phyloP scores from a whole-genome alignment of 2,888 invertebrate species.

The Carcina quercana region DNA sequence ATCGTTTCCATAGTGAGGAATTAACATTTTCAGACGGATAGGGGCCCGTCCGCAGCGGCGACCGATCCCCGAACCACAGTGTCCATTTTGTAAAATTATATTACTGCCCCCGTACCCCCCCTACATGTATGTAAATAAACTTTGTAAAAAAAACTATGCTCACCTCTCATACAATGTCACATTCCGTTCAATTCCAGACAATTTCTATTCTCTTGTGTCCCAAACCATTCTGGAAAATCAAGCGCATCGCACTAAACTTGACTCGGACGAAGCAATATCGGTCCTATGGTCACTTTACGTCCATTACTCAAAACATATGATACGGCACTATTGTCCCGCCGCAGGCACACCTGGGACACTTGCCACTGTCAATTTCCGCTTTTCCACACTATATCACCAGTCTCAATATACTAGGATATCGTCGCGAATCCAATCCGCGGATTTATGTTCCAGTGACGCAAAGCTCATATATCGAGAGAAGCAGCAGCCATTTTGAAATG shows the following conservation, averaged over 20 bases:
- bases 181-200: constrained; percentile 71
- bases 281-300: constrained; percentile 62
- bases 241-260: constrained; percentile 67
- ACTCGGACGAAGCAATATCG: constrained; percentile 69
- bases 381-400: constrained; percentile 56
- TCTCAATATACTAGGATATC: constrained; percentile 53
- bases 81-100: constrained; percentile 62
- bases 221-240: constrained; percentile 67
- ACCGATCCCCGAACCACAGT: constrained; percentile 48
- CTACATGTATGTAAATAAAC: constrained; percentile 58
- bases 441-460: constrained; percentile 75
- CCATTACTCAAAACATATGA: constrained; percentile 73
- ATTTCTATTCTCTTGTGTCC: constrained; percentile 62
- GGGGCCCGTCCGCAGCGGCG: constrained; percentile 30
- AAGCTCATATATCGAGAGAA: constrained; percentile 75
- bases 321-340: constrained; percentile 60
- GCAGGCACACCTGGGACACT: constrained; percentile 43
- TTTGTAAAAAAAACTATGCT: constrained; percentile 47
- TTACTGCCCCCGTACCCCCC: constrained; percentile 34
- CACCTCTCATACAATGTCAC: constrained; percentile 74
- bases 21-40: constrained; percentile 35
- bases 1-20: constrained; percentile 23
- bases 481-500: constrained; percentile 77
- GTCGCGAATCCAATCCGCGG: constrained; percentile 59
- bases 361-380: constrained; percentile 44